Evolutionary conservation across 2,113 vertebrate genomes (phyloP), one percentile per base, ranked within the genome.

Genomic region (Proteles cristata): DNA sequence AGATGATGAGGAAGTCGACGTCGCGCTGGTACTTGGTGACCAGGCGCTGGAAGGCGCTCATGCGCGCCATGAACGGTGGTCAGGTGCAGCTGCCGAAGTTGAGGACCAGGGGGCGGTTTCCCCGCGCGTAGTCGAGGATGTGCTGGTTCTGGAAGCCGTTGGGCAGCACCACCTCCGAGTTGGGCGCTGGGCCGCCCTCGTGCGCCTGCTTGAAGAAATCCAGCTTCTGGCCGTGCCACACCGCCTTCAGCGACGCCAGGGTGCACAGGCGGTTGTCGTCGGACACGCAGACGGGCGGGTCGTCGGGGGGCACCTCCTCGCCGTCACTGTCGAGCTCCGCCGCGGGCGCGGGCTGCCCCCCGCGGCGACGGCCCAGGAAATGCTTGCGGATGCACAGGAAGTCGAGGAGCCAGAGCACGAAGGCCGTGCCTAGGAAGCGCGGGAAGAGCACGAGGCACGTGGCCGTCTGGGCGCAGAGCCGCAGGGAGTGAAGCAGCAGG

Each of bases 21-120:
- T 99, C 99, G 98, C 99, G 99, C 96, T 99, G 99, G 99, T 99
- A 99, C 98, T 99, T 99, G 97, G 99, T 98, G 88, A 99, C 99
- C 97, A 99, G 99, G 98, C 99, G 99, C 98, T 99, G 99, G 98
- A 99, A 99, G 97, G 99, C 99, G 96, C 99, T 98, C 99, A 99
- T 99, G 80, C 99, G 99, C 98, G 99, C 99, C 99, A 99, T 99
- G 98, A 99, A 99, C 43, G 99, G 99, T 63, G 99, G 99, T 99
- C 99, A 99, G 99, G 99, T 99, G 99, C 99, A 99, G 99, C 99
- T 99, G 96, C 99, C 99, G 97, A 99, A 99, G 98, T 99, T 99
- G 58, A 99, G 99, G 95, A 99, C 99, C 96, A 99, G 99, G 48
- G 99, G 99, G 98, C 99, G 98, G 96, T 98, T 98, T 88, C 99